Conservation (phyloP, 2,113 vertebrate genomes). For the Hemiprocne comata region DNA sequence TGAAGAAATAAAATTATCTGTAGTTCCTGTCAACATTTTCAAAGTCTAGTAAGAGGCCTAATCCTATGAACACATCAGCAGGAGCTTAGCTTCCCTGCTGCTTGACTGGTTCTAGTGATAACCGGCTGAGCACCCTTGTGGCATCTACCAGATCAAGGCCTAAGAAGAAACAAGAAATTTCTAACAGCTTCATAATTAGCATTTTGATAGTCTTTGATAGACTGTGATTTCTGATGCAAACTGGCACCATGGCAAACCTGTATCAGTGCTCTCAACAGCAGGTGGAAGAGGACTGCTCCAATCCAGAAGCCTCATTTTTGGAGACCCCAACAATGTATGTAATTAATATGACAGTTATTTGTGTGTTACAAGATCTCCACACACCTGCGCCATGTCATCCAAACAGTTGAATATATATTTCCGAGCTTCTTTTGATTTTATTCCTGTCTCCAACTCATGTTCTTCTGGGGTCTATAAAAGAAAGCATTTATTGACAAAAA, state of each 20-base stretch:
- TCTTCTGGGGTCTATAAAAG: slow-evolving; percentile 88
- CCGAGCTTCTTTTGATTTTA: slow-evolving; percentile 97
- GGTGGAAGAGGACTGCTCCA: neutral
- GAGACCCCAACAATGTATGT: neutral
- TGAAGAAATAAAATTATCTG: neutral
- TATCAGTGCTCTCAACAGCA: neutral
- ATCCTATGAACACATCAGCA: neutral
- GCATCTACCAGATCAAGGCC: neutral
- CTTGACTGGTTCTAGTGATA: neutral
- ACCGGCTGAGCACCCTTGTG: neutral
- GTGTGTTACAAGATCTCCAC: neutral
- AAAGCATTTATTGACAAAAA: neutral
- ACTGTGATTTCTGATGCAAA: neutral
- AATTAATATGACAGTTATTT: neutral
- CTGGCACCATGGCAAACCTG: neutral
- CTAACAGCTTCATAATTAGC: neutral
- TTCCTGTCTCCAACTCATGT: slow-evolving; percentile 95
- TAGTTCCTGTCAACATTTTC: neutral
- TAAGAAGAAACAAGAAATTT: neutral
- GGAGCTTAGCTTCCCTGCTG: neutral
- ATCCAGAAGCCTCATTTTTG: neutral
- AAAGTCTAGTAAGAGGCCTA: neutral
- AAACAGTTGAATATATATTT: slow-evolving; percentile 99
- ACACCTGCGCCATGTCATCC: slow-evolving; percentile 98
- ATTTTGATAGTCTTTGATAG: neutral